Conservation (phyloP, 2,888 invertebrate genomes). For the Drosophila mettleri region DNA sequence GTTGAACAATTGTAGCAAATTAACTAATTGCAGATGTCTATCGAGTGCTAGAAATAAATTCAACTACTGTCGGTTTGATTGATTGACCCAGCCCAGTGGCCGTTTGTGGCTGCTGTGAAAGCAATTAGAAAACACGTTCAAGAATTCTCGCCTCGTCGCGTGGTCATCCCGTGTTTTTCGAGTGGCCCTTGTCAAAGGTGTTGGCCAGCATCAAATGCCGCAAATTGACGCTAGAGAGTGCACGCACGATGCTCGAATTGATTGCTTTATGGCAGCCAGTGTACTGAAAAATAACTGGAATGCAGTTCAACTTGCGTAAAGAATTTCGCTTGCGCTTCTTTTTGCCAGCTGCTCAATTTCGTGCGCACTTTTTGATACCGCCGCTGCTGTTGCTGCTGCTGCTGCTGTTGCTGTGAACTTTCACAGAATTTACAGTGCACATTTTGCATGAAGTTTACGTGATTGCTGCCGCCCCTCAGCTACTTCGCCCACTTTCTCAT, state of each 20-base stretch:
- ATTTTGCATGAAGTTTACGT: conserved; percentile 22
- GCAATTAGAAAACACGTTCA: conserved; percentile 62
- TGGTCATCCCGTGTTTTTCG: conserved; percentile 16
- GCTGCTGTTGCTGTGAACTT: conserved; percentile 26
- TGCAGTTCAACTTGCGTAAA: conserved; percentile 44
- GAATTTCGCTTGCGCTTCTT: conserved; percentile 46
- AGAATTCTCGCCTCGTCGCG: conserved; percentile 27
- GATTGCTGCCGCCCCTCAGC: background rate
- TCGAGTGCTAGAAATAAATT: conserved; percentile 40
- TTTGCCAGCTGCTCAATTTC: conserved; percentile 51
- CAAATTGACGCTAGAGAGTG: conserved; percentile 36
- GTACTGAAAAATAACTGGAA: conserved; percentile 45
- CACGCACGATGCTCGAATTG: conserved; percentile 53
- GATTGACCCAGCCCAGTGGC: conserved; percentile 51
- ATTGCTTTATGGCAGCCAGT: conserved; percentile 70
- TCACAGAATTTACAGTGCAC: conserved; percentile 40
- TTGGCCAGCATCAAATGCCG: conserved; percentile 53
- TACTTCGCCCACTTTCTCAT: conserved; percentile 34
- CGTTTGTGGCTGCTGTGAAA: conserved; percentile 47
- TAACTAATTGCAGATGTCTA: conserved; percentile 65
- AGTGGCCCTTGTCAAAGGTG: conserved; percentile 64
- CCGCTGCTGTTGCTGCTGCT: conserved; percentile 29
- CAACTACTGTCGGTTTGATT: conserved; percentile 40
- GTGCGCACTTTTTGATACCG: conserved; percentile 27
- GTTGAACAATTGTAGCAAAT: conserved; percentile 44